Evolutionary conservation across 2,888 invertebrate genomes (phyloP), one percentile per base, ranked within the genome.

Genomic region (Nymphalis urticae): DNA sequence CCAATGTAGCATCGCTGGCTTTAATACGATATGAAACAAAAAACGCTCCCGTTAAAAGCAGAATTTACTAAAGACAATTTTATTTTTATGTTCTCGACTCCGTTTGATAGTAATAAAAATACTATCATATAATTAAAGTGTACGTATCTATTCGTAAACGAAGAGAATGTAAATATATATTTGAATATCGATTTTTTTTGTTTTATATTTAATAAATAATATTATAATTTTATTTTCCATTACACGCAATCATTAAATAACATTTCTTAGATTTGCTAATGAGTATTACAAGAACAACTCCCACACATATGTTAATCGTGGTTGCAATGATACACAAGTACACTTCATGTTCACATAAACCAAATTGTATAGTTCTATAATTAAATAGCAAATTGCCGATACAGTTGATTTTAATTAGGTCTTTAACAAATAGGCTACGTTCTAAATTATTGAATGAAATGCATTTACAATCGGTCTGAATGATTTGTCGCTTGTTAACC

Each of bases 1-100:
- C 61, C 61, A 61, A 61, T 48, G 48, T 48, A 61, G 48, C 27
- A 61, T 61, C 48, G 48, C 24, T 21, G 47, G 48, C 27, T 27
- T 61, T 61, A 48, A 48, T 27, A 61, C 24, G 48, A 61, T 48
- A 27, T 24, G 36, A 48, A 32, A 24, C 10, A 59, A 59, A 64
- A 58, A 56, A 56, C 19, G 32, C 24, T 19, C 48, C 19, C 64
- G 59, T 48, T 50, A 36, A 65, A 58, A 50, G 48, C 21, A 36
- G 50, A 50, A 24, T 48, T 58, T n/a, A 59, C 36, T 17, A 48
- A 60, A 32, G 54, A 56, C 32, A 32, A 32, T 16, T 7, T 27
- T 54, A 27, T 27, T 54, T 51, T 51, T 21, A 21, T 51, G 19
- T 21, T 4, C 4, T 13, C 19, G 21, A 51, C 51, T 19, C 21